Base-by-base conservation (phyloP, 2,888 invertebrate genomes). In the Siphlonurus alternatus region DNA sequence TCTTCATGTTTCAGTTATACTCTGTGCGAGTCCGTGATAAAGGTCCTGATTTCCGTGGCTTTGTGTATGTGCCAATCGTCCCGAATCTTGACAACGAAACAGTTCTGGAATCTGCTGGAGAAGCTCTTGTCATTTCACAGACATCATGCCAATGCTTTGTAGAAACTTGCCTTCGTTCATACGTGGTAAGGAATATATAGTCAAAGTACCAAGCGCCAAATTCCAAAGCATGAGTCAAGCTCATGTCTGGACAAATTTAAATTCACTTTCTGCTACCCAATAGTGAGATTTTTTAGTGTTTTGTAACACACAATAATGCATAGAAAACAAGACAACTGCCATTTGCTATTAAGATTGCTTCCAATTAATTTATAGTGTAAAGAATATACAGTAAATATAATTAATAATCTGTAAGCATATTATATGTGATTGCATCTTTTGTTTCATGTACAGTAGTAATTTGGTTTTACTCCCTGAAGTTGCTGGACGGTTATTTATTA, bases 21-120 rank as follows among this genome's bases (percentile, higher is more conserved):
- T 89, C 89, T 1, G 85, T 89, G 1, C 75, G 85, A 61, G 79
- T 84, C 1, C 78, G 84, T 61, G 87, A 87, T 67, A 80, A 83
- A 67, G 84, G 85, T 0, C 83, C 85, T 1, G 85, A 87, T 66
- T 82, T 84, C 64, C 76, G 89, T 54, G 88, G 85, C 23, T 89
- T 90, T 74, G 89, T 89, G 1, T 85, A 86, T 67, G 76, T 74
- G 69, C 80, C 73, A 70, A 76, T 73, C 67, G 76, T 69, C 67
- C 75, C 66, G 68, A 76, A 25, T 72, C 74, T 10, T 72, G 68
- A 69, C 54, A 63, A 65, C n/a, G 67, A 65, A 51, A 53, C 64
- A 23, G 25, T 20, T 22, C 53, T 68, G 75, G 56, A 56, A n/a
- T 20, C 19, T 10, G 66, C 68, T 18, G 64, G 76, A 63, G 74